These are phyloP conservation scores for Iguana delicatissima DNA, from an alignment of 2,797 vertebrate species.

Conservation along the genomic window DNA sequence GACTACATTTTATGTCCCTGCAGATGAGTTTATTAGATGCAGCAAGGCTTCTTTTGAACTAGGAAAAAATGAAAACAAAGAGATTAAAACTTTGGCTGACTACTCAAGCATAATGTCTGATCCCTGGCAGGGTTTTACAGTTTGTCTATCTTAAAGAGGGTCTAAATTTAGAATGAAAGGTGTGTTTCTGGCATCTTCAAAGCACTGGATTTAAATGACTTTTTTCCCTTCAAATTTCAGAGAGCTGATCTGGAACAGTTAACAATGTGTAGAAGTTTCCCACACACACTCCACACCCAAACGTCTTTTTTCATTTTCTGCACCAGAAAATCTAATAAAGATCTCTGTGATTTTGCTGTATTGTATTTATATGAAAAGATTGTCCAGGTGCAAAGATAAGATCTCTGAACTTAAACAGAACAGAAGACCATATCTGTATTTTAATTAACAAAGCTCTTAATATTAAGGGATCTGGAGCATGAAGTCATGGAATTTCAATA, in stretches of 20 bases:
- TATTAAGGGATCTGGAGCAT: slow-evolving; percentile 32
- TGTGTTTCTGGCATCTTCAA: slow-evolving; percentile 30
- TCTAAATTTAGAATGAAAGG: slow-evolving; percentile 34
- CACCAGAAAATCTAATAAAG: slow-evolving; percentile 38
- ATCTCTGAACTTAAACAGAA: slow-evolving; percentile 15
- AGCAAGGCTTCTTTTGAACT: slow-evolving; percentile 25
- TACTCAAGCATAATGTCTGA: slow-evolving; percentile 2
- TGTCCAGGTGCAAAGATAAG: slow-evolving; percentile 35
- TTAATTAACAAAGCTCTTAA: slow-evolving; percentile 31
- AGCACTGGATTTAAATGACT: background rate
- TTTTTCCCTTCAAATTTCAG: background rate
- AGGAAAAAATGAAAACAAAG: slow-evolving; percentile 14
- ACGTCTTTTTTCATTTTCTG: slow-evolving; percentile 37
- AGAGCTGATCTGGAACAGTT: slow-evolving; percentile 29
- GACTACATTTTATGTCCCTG: background rate
- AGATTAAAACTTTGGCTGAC: slow-evolving; percentile 22
- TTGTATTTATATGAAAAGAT: slow-evolving; percentile 32
- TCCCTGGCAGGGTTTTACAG: slow-evolving; percentile 6
- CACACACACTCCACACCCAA: slow-evolving; percentile 15
- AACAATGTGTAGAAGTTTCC: slow-evolving; percentile 20
- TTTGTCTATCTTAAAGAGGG: slow-evolving; percentile 20
- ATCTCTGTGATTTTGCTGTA: slow-evolving; percentile 7
- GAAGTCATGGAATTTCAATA: slow-evolving; percentile 60
- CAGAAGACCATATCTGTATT: slow-evolving; percentile 19
- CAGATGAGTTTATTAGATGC: slow-evolving; percentile 15